These are phyloP conservation scores for Tenthredo notha DNA, from an alignment of 2,888 invertebrate genomes.

Conservation along the genomic window DNA sequence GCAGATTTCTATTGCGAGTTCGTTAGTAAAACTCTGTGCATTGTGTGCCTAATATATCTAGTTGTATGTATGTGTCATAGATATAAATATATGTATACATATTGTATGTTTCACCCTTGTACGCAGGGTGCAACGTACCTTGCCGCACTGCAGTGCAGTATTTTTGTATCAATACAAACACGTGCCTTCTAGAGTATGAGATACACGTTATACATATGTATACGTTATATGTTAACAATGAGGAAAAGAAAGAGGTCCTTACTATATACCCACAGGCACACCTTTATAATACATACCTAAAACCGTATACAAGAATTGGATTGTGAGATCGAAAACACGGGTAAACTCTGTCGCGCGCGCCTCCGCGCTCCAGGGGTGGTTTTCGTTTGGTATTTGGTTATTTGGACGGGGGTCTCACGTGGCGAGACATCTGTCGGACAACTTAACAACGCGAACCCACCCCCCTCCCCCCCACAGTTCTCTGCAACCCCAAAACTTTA, in stretches of 20 bases:
- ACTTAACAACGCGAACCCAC: constrained; percentile 67
- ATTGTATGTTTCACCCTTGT: constrained; percentile 26
- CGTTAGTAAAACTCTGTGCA: constrained; percentile 20
- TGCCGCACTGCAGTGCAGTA: background rate
- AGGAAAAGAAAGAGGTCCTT: background rate
- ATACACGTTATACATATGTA: background rate
- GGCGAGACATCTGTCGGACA: constrained; percentile 77
- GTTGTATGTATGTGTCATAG: background rate
- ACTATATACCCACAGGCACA: background rate
- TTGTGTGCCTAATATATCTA: constrained; percentile 32
- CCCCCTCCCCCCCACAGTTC: background rate
- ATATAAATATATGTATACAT: no score
- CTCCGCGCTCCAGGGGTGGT: constrained; percentile 47
- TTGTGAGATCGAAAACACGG: constrained; percentile 46
- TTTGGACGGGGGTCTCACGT: constrained; percentile 74
- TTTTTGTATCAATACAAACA: constrained; percentile 33
- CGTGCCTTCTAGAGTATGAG: constrained; percentile 4
- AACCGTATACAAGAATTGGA: constrained; percentile 17
- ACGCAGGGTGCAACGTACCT: background rate
- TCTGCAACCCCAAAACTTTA: background rate
- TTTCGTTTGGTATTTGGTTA: constrained; percentile 49
- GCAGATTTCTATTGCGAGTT: constrained; percentile 25
- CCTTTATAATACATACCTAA: background rate
- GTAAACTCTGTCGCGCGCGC: background rate
- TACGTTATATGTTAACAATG: background rate